Evolutionary conservation across 23 tunicate genomes (phyloP), one percentile per base, ranked within the genome.

Genomic region (Trididemnum nubilum): DNA sequence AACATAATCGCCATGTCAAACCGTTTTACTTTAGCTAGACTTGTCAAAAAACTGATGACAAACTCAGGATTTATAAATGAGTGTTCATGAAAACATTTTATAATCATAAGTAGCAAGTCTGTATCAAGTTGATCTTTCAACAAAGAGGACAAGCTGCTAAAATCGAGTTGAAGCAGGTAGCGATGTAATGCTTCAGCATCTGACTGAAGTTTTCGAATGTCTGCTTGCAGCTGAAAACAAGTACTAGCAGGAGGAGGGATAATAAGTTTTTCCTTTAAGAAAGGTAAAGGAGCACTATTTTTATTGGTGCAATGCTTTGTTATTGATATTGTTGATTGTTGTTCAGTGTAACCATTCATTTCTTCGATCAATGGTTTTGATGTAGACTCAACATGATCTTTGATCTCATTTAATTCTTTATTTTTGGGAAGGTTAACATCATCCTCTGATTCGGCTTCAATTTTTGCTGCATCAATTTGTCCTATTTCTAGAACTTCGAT

Each of bases 41-140:
- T 34, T 22, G 28, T 21, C 65, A 89, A 54, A 52, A 85, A 89
- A 12, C 78, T 85, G 0, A 71, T 18, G 18, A 78, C 80, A 38
- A 89, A 71, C 22, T 78, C 80, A 37, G 51, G 69, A 83, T 83
- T 60, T 15, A 60, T 73, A 23, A 24, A 78, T 58, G 32, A 44
- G 54, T 44, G 15, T 44, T 67, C 9, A 30, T 31, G 7, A 26
- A 91, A 85, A 58, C 83, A 51, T 0, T 58, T 73, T 0, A 91
- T 18, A 12, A 91, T 77, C 19, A 76, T 50, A 32, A 76, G 32
- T 21, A 91, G 75, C 22, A 83, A 61, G 36, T 81, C 78, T 2
- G 90, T 85, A 33, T 91, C 97, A 34, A 91, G 84, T 77, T 91
- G 97, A 34, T 91, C 86, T 57, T 91, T 91, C 65, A 91, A 34